Evolutionary conservation across 2,113 vertebrate species (phyloP).

Genomic region (Menidia beryllina): DNA sequence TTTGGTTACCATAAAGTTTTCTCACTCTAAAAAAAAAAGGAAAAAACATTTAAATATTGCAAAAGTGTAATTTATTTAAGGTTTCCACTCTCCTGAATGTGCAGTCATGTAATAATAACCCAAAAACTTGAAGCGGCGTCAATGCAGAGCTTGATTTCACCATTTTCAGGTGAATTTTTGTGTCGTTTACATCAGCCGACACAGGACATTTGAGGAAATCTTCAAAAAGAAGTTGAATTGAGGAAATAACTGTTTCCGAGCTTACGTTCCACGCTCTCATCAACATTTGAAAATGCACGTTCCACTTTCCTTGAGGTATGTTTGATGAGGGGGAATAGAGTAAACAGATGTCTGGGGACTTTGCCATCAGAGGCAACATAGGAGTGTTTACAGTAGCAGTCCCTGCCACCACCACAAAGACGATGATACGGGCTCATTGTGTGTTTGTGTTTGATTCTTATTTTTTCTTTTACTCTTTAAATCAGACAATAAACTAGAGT

Average conservation of each 20-base stretch:
- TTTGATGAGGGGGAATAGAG: neutral
- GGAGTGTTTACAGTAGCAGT: no score
- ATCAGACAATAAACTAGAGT: neutral
- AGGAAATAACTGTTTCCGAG: conserved; percentile 1
- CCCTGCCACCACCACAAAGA: no score
- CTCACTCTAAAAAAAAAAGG: neutral
- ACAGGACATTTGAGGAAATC: conserved; percentile 1
- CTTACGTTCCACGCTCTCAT: neutral
- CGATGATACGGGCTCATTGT: no score
- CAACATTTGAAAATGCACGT: neutral
- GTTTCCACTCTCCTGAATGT: neutral
- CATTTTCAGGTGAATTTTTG: neutral
- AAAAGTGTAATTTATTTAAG: no score
- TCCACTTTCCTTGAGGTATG: no score
- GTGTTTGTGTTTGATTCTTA: neutral
- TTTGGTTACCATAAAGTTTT: neutral
- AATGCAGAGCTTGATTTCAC: neutral
- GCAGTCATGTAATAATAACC: neutral
- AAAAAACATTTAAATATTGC: neutral
- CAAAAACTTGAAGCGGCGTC: neutral
- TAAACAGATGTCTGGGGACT: neutral
- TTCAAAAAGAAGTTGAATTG: neutral
- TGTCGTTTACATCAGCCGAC: neutral
- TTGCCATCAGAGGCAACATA: neutral
- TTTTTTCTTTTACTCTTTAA: neutral